A percentile compares a stretch with the other conserved stretches of the same genome.
These are phyloP conservation scores for Ennomos erosarius DNA, from an alignment of 2,888 invertebrate species.

Conservation along the genomic window DNA sequence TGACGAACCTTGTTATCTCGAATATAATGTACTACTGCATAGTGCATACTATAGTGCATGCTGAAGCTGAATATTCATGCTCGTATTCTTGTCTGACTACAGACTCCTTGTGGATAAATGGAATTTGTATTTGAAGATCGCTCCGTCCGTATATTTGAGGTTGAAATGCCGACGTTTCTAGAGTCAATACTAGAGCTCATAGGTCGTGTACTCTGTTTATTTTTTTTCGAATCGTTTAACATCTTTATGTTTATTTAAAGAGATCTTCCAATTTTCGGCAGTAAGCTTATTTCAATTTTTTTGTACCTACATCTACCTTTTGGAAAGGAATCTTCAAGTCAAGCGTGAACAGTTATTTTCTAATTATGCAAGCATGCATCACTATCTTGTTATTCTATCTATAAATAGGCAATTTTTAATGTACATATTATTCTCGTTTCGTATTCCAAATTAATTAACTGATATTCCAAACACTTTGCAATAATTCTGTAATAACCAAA, in stretches of 20 bases:
- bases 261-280: background rate
- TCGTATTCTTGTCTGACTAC: constrained; percentile 59
- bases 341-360: too few species aligned
- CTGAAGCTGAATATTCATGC: constrained; percentile 78
- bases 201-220: background rate
- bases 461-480: background rate
- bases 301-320: too few species aligned
- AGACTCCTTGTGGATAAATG: constrained; percentile 43
- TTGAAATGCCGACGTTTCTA: constrained; percentile 31
- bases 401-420: too few species aligned
- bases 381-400: too few species aligned
- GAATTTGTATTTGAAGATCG: constrained; percentile 43
- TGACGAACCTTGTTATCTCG: constrained; percentile 82
- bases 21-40: constrained; percentile 65
- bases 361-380: too few species aligned
- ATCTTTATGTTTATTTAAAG: background rate
- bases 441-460: too few species aligned
- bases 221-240: background rate
- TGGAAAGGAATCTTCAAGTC: too few species aligned
- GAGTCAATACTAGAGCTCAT: constrained; percentile 31
- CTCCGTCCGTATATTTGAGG: constrained; percentile 33
- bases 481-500: constrained; percentile 7
- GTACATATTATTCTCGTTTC: too few species aligned
- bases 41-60: constrained; percentile 42
- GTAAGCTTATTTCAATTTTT: too few species aligned